These are phyloP conservation scores for Liopterus haemorrhoidalis DNA, from an alignment of 2,888 invertebrate genomes.

Conservation along the genomic window DNA sequence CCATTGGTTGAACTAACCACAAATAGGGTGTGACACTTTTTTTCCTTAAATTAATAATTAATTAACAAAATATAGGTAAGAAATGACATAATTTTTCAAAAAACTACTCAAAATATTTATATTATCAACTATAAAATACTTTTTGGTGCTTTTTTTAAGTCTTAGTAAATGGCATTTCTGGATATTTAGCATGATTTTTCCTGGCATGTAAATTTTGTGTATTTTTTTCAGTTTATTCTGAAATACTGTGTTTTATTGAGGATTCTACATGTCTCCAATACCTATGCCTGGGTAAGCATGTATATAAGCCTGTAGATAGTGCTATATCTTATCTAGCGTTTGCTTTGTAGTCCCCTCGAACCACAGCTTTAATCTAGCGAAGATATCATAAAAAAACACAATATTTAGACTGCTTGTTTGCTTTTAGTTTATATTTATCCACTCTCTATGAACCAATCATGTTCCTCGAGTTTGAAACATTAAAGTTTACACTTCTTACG, in stretches of 20 bases:
- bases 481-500: too few relatives aligned
- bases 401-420: background rate
- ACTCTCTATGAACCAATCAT: too few relatives aligned
- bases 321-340: conserved; percentile 15
- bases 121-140: too few relatives aligned
- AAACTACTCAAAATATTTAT: too few relatives aligned
- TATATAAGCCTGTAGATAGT: conserved; percentile 4
- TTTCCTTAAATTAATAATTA: too few relatives aligned
- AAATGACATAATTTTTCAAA: too few relatives aligned
- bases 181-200: conserved; percentile 12
- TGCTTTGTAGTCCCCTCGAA: background rate
- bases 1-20: conserved; percentile 21
- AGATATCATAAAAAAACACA: background rate
- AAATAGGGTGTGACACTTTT: conserved; percentile 24
- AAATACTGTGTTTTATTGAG: conserved; percentile 26
- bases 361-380: background rate
- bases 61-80: too few relatives aligned
- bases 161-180: conserved; percentile 7
- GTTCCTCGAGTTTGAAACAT: too few relatives aligned
- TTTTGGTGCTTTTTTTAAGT: conserved; percentile 7
- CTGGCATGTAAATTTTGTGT: conserved; percentile 18
- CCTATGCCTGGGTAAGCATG: conserved; percentile 46
- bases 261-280: conserved; percentile 43
- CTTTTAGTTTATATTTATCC: background rate
- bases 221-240: conserved; percentile 22